Evolutionary conservation across 1,140 invertebrate species (phyloP), one percentile per base, ranked within the genome.

Genomic region (Doryteuthis pealeii): DNA sequence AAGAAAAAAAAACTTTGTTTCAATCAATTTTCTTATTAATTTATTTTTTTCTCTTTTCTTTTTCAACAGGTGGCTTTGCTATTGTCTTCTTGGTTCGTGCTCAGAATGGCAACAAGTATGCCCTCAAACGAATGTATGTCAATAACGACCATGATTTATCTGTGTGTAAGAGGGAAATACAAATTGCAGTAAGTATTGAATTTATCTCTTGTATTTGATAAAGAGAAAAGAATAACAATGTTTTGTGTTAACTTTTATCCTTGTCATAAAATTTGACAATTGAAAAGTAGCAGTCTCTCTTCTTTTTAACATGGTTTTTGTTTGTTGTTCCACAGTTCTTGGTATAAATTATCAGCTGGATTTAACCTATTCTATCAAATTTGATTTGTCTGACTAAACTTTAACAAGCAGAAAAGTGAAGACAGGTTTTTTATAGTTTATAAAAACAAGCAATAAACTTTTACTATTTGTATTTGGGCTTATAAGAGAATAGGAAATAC

Each of bases 51-150:
- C 54, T 28, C 67, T 32, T 18, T 68, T 30, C 10, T 28, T 58
- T 84, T 77, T 71, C 90, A 91, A 54, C 86, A 95, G 94, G 95
- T 88, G 95, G 95, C 78, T 97, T 97, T 91, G 94, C 95, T 66
- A 91, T 97, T 82, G 95, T 96, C 65, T 96, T 96, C 88, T 90
- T 96, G 79, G 95, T 94, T 35, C 94, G 93, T 88, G 78, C 78
- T 62, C 91, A 89, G 72, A 92, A 91, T 88, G 91, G 92, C 45
- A 82, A 89, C 62, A 90, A 92, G 82, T 96, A 93, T 91, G 95
- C 95, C 72, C 90, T 97, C 68, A 97, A 97, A 89, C 90, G 95
- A 76, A 94, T 96, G 92, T 95, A 94, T 89, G 95, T 97, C 77
- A 97, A 97, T 87, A 96, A 95, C 89, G 94, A 96, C 83, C 91